These are phyloP conservation scores for Pygocentrus nattereri DNA, from an alignment of 2,797 vertebrate genomes.

Conservation along the genomic window DNA sequence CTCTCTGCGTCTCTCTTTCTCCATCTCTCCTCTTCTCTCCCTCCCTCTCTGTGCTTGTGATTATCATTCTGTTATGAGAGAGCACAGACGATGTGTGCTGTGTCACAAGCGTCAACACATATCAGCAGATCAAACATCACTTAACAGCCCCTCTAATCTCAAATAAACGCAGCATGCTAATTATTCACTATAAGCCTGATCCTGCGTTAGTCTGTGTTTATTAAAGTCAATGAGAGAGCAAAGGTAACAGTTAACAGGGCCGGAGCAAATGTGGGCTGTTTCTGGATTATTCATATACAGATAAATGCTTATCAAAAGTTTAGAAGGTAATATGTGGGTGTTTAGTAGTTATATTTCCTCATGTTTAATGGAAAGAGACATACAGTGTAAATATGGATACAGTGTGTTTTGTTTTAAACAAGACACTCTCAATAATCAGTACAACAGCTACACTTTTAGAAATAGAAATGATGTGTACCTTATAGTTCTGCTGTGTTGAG, in stretches of 20 bases:
- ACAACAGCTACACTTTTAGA: too few relatives aligned
- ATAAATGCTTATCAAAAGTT: not conserved
- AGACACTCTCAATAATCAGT: too few relatives aligned
- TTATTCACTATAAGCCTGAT: conserved; percentile 1
- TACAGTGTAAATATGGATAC: not conserved
- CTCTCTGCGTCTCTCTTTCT: not conserved
- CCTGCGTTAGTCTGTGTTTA: not conserved
- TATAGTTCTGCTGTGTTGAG: too few relatives aligned
- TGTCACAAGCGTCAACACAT: conserved; percentile 4
- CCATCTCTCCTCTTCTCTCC: not conserved
- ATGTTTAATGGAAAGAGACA: not conserved
- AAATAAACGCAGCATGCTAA: not conserved
- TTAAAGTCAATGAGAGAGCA: not conserved
- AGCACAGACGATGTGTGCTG: not conserved
- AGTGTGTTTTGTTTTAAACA: too few relatives aligned
- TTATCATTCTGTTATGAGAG: not conserved
- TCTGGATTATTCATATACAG: not conserved
- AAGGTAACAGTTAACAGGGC: not conserved
- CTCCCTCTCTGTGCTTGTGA: not conserved
- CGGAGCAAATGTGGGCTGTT: not conserved
- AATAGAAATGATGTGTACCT: too few relatives aligned
- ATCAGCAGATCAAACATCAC: not conserved
- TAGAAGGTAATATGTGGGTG: not conserved
- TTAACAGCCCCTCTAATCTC: conserved; percentile 9
- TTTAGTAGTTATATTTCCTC: not conserved